A percentile compares a stretch with the other conserved stretches of the same genome.
These are phyloP conservation scores for Coracopsis vasa DNA, from an alignment of 2,113 vertebrate species.

Conservation along the genomic window DNA sequence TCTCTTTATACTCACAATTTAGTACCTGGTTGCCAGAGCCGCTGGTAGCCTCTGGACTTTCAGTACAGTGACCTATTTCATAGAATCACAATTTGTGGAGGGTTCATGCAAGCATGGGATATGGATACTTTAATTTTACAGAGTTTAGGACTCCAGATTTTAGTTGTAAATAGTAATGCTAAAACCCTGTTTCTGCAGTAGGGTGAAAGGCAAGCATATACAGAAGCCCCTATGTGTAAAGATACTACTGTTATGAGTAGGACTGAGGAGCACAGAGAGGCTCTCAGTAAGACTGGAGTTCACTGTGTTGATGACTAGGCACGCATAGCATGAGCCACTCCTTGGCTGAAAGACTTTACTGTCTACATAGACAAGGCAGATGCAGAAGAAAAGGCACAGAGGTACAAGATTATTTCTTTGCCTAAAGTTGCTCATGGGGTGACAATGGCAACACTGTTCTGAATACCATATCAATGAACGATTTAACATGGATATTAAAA, in stretches of 20 bases:
- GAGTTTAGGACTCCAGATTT: background rate
- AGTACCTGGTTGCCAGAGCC: background rate
- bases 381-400: background rate
- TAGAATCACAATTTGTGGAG: background rate
- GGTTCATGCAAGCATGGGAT: background rate
- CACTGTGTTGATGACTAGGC: background rate
- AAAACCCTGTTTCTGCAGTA: background rate
- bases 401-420: background rate
- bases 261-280: background rate
- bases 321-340: background rate
- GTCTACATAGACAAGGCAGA: background rate
- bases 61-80: background rate
- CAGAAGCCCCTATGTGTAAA: background rate
- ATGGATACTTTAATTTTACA: background rate
- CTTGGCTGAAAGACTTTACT: background rate
- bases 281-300: background rate
- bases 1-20: background rate
- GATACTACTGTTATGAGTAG: background rate
- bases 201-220: background rate
- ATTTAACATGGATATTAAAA: constrained; percentile 19
- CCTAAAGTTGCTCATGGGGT: background rate
- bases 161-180: background rate
- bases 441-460: background rate
- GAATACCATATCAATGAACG: constrained; percentile 5
- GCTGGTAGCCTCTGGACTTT: background rate